Evolutionary conservation across 2,888 invertebrate species (phyloP).

Genomic region (Tinea pellionella): DNA sequence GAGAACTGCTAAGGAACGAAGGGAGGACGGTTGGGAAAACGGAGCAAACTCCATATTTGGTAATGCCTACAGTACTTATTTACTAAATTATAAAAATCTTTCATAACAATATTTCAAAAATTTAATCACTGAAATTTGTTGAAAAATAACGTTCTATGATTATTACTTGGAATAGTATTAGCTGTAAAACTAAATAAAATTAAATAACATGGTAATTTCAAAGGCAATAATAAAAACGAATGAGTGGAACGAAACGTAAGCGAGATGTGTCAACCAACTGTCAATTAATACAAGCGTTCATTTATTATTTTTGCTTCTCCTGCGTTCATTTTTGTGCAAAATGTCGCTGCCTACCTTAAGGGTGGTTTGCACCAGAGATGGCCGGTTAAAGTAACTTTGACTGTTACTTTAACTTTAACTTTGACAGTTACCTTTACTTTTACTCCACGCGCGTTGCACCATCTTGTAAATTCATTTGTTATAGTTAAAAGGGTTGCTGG

Average conservation of each 20-base stretch:
- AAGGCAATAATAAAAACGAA: background rate
- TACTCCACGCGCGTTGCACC: no score
- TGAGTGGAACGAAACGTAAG: background rate
- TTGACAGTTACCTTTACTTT: no score
- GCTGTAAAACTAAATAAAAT: background rate
- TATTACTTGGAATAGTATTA: background rate
- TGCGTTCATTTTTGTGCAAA: slow-evolving; percentile 24
- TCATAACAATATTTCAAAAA: background rate
- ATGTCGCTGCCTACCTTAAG: no score
- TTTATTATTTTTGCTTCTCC: no score
- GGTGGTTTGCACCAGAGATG: no score
- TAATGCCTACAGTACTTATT: slow-evolving; percentile 68
- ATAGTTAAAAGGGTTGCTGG: no score
- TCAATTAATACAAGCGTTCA: slow-evolving; percentile 21
- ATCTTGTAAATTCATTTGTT: no score
- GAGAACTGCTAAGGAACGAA: slow-evolving; percentile 67
- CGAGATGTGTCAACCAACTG: slow-evolving; percentile 22
- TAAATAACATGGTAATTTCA: background rate
- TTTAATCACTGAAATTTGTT: background rate
- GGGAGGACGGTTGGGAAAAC: slow-evolving; percentile 58
- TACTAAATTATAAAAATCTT: slow-evolving; percentile 20
- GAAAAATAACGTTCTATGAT: background rate
- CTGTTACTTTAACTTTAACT: no score
- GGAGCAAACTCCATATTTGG: slow-evolving; percentile 77
- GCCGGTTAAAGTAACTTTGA: no score